Evolutionary conservation across 2,888 invertebrate genomes (phyloP), one percentile per base, ranked within the genome.

Genomic region (Xestia c-nigrum): DNA sequence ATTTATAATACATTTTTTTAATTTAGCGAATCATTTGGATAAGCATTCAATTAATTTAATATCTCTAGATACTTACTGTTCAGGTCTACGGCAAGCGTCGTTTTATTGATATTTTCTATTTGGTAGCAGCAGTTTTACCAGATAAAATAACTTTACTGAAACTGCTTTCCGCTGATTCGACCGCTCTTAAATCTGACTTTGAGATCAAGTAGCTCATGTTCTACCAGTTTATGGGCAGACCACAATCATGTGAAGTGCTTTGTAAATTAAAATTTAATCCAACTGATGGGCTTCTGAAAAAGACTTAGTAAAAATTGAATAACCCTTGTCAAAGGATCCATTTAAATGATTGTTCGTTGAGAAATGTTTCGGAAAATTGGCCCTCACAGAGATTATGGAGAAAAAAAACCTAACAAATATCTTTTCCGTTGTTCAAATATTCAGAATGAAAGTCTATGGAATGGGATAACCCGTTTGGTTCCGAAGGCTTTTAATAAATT

Each of bases 121-220:
- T 61, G 52, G 7, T 5, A 57, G 21, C 6, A 10, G 24, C 4
- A 50, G 14, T n/a, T 75, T 52, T 43, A 40, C 10, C 38, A 55
- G 16, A 52, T 9, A 52, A 69, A 73, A 63, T n/a, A 38, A 38
- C 19, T 57, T 50, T 12, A n/a, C 24, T 14, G 14, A 64, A 61
- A 38, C 16, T 16, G 19, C 16, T 46, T 46, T 64, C 9, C 31
- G 9, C 7, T 72, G 40, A 21, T 2, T 63, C 47, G 21, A 67
- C 46, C 57, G 21, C 55, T 47, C 43, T 73, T 24, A 50, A 67
- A 80, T 80, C 63, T 64, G 64, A 70, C 67, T 84, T 82, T 74
- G 24, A 74, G 67, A 81, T 80, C 46, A 64, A 40, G n/a, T 16
- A 67, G n/a, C 57, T 24, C 31, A 65, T 38, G 12, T 21, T 46